Conservation (phyloP, 2,888 invertebrate species). For the Leptodirus hochenwartii region DNA sequence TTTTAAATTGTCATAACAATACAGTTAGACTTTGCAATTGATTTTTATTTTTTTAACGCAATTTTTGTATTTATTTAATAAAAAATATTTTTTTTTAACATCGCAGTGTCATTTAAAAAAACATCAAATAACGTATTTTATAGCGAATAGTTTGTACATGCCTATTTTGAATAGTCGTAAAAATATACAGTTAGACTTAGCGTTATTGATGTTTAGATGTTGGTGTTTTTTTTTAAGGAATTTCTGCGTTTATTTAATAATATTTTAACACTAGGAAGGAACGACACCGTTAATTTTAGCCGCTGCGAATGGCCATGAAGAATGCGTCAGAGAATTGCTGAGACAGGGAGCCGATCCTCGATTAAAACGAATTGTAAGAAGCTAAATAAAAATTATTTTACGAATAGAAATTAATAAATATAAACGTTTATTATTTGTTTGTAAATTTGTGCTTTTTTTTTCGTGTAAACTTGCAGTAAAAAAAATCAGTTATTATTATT, state of each 20-base stretch:
- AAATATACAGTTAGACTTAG: no score
- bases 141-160: no score
- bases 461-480: not conserved
- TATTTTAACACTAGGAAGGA: slow-evolving; percentile 50
- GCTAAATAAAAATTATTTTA: not conserved
- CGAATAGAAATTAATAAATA: not conserved
- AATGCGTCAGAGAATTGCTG: slow-evolving; percentile 70
- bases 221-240: no score
- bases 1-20: not conserved
- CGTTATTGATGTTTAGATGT: no score
- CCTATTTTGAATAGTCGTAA: no score
- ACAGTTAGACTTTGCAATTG: no score
- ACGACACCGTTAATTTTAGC: slow-evolving; percentile 86
- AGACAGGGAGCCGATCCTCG: slow-evolving; percentile 84
- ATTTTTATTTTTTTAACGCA: no score
- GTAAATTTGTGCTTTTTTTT: slow-evolving; percentile 1
- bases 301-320: slow-evolving; percentile 76
- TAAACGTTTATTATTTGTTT: slow-evolving; percentile 1
- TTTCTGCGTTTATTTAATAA: no score
- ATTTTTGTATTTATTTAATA: no score
- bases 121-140: no score
- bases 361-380: slow-evolving; percentile 55
- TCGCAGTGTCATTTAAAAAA: no score
- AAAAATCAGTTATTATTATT: not conserved
- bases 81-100: no score